Conservation (phyloP, 2,113 vertebrate species). For the Heteronetta atricapilla region DNA sequence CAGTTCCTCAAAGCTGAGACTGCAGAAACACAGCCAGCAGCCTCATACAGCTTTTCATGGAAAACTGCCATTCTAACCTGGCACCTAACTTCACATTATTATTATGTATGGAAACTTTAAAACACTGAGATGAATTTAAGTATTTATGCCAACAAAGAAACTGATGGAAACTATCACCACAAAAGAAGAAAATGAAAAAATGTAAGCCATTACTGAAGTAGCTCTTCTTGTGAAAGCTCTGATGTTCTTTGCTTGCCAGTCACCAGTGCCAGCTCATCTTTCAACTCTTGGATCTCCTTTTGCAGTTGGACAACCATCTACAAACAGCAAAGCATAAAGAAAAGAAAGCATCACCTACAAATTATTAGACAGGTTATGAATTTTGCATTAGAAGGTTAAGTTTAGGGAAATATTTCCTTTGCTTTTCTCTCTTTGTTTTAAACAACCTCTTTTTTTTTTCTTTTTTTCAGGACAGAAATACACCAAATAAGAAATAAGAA, state of each 20-base stretch:
- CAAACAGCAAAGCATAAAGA: slow-evolving; percentile 42
- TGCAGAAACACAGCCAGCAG: slow-evolving; percentile 59
- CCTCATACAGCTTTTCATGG: slow-evolving; percentile 27
- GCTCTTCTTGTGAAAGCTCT: slow-evolving; percentile 83
- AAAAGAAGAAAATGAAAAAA: background rate
- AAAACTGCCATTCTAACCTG: slow-evolving; percentile 46
- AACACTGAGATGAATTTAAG: slow-evolving; percentile 39
- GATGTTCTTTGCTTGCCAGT: slow-evolving; percentile 84
- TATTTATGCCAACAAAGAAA: slow-evolving; percentile 33
- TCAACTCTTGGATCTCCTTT: slow-evolving; percentile 87
- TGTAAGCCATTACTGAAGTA: slow-evolving; percentile 78
- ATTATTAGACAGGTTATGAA: background rate
- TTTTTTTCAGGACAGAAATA: background rate
- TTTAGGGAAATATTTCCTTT: background rate
- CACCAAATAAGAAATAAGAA: background rate
- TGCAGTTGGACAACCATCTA: slow-evolving; percentile 87
- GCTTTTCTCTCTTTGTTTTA: background rate
- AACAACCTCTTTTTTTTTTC: background rate
- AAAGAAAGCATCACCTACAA: slow-evolving; percentile 20
- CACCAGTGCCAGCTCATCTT: slow-evolving; percentile 86
- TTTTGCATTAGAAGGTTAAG: background rate
- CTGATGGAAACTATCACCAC: slow-evolving; percentile 11
- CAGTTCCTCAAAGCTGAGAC: slow-evolving; percentile 47
- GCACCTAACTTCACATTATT: slow-evolving; percentile 4
- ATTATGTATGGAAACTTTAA: background rate